phyloP scores from a whole-genome alignment of 2,797 vertebrate species.

The Somateria mollissima region DNA sequence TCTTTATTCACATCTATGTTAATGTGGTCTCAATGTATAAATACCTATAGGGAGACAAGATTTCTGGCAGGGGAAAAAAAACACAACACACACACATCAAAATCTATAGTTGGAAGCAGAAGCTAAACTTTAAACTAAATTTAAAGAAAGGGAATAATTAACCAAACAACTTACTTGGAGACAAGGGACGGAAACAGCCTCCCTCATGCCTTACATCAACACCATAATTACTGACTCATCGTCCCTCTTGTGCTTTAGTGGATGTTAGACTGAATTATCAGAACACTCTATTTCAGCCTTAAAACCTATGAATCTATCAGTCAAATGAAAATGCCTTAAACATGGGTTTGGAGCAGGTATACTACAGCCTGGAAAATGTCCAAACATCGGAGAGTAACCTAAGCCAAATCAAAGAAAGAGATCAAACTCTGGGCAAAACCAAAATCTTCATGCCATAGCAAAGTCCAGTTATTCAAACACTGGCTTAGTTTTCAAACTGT shows the following conservation, averaged over 20 bases:
- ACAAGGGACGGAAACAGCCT: background rate
- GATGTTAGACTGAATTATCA: background rate
- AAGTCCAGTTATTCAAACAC: background rate
- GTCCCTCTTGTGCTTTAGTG: background rate
- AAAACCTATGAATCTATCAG: background rate
- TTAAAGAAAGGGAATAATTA: constrained; percentile 10
- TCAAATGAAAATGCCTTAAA: background rate
- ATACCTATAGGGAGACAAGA: background rate
- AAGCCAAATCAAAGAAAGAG: background rate
- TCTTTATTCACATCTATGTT: background rate
- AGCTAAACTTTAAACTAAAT: constrained; percentile 6
- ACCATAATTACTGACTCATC: background rate
- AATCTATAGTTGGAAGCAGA: background rate
- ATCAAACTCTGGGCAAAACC: background rate
- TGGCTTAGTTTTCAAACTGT: background rate
- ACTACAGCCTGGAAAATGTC: background rate
- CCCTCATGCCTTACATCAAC: background rate
- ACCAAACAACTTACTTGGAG: background rate
- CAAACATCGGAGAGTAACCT: background rate
- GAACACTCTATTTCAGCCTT: background rate
- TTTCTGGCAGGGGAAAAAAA: background rate
- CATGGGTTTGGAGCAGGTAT: background rate
- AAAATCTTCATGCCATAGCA: background rate
- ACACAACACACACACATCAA: background rate
- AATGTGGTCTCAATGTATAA: background rate